Conservation (phyloP, 2,888 invertebrate species). For the Euzophera pinguis region DNA sequence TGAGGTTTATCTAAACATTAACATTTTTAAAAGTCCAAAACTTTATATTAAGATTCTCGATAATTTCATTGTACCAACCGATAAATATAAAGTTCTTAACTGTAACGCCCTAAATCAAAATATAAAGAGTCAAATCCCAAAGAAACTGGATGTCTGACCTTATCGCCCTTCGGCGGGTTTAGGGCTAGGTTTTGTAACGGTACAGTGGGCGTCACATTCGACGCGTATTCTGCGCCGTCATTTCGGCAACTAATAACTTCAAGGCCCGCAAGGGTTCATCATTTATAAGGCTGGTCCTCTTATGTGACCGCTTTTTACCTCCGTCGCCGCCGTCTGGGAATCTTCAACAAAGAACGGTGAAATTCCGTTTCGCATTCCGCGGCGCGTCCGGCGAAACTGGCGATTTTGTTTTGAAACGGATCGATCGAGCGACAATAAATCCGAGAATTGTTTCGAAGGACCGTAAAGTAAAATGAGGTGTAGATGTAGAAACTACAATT, state of each 20-base stretch:
- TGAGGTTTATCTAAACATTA: too few relatives aligned
- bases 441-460: constrained; percentile 36
- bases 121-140: constrained; percentile 32
- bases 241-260: constrained; percentile 68
- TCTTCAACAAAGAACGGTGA: constrained; percentile 70
- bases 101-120: constrained; percentile 46
- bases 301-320: constrained; percentile 72
- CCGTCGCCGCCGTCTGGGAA: constrained; percentile 71
- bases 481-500: constrained; percentile 23
- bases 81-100: constrained; percentile 31
- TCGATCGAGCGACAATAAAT: constrained; percentile 35
- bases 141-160: constrained; percentile 53
- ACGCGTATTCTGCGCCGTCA: constrained; percentile 44
- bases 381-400: constrained; percentile 54
- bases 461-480: background rate
- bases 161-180: constrained; percentile 59
- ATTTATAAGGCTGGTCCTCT: constrained; percentile 59
- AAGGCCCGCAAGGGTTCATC: constrained; percentile 54
- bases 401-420: constrained; percentile 54
- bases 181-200: constrained; percentile 65
- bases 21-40: too few relatives aligned
- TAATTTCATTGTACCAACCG: constrained; percentile 32
- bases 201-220: constrained; percentile 50
- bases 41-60: too few relatives aligned
- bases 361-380: constrained; percentile 75